Base-by-base conservation (phyloP, 2,888 invertebrate species). In the Lamellibrachia satsuma region DNA sequence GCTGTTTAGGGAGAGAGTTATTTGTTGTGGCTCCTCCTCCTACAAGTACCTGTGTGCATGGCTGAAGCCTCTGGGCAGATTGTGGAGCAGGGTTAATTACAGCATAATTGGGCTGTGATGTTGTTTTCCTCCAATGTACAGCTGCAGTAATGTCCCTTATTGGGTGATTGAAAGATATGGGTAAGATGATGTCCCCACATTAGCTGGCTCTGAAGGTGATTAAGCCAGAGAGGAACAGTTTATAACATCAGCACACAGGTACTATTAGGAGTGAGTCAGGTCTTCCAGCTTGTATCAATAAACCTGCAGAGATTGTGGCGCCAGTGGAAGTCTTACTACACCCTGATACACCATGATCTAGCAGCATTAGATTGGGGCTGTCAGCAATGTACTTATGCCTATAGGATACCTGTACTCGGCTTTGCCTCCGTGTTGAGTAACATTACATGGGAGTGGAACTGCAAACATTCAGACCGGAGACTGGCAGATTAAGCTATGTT, bases 111-210 rank as follows among this genome's bases (percentile, higher is more conserved):
- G 6, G 22, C 75, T 75, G 75, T 75, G 75, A 22, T 75, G 75
- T 75, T 75, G 75, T 75, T 75, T 75, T 22, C 22, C 75, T 75
- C 15, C 75, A 75, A 22, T 22, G 22, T 4, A 11, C 15, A 22
- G 75, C 75, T 6, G 75, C 4, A 75, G 75, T 15, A 22, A 75
- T 75, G 75, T 22, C 75, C 3, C 75, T 75, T 11, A 75, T 75
- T 75, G 75, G 75, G 75, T 75, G 75, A 75, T 75, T 75, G 75
- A 75, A n/a, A 75, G 75, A 75, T 75, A 75, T 75, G 75, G 75
- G 75, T n/a, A 6, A 75, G 22, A 75, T 22, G 75, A 22, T 75
- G 75, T 75, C 75, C 75, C 75, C 75, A 75, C 75, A 75, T 75
- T 75, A 75, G 75, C 75, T 75, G 75, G 15, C 75, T 11, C 75